Conservation (phyloP, 2,888 invertebrate species). For the Meiosimyza platycephala region DNA sequence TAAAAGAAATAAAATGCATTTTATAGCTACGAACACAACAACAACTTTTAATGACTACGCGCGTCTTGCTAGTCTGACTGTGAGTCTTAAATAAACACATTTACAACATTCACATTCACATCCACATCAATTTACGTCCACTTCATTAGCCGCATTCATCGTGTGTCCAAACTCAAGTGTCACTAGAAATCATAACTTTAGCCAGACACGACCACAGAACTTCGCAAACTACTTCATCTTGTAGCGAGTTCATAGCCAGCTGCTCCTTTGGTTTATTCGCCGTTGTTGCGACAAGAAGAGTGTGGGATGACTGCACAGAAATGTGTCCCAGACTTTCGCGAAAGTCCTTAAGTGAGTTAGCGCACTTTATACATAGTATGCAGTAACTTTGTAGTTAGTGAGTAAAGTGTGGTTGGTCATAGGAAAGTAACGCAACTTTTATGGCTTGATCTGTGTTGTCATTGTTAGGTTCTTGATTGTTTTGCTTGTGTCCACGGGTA, state of each 20-base stretch:
- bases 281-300: background rate
- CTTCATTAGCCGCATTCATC: constrained; percentile 35
- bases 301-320: constrained; percentile 8
- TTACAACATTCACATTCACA: no score
- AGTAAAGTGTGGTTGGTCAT: background rate
- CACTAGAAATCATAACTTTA: background rate
- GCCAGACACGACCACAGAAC: background rate
- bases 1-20: no score
- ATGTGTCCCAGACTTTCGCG: background rate
- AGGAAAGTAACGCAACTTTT: no score
- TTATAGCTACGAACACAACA: no score
- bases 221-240: constrained; percentile 2
- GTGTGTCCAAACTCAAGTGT: background rate
- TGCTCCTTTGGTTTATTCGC: background rate
- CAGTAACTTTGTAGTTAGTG: constrained; percentile 24
- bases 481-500: background rate
- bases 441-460: background rate
- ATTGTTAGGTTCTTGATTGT: constrained; percentile 4
- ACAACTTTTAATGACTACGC: no score
- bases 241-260: background rate
- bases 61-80: background rate
- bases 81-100: no score
- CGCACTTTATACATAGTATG: constrained; percentile 9
- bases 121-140: constrained; percentile 36
- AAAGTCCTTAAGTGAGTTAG: constrained; percentile 19